Base-by-base conservation (phyloP, 2,797 vertebrate genomes). In the Poeciliopsis turneri region DNA sequence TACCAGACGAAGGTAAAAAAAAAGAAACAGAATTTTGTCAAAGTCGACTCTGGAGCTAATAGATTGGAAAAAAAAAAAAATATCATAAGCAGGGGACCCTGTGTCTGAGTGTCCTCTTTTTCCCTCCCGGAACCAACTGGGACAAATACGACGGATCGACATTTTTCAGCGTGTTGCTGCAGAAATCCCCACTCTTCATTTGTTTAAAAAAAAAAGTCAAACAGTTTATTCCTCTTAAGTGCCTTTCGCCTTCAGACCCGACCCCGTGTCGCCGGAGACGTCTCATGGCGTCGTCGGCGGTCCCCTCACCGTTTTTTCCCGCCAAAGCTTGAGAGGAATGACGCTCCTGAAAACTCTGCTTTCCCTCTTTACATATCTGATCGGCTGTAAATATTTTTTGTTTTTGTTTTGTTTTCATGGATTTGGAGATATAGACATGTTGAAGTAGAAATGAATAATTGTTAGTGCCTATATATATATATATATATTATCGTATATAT, bases 191-290 rank as follows among this genome's bases (percentile, higher is more conserved):
- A 20, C 76, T 64, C 15, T 77, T 85, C 84, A 83, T 86, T 84
- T 92, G 76, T 90, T 1, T 12, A 43, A 43, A 46, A 45, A 43
- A 11, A 43, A 51, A 20, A 23, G 20, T 7, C 7, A 88, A 84
- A 86, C 83, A 83, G 81, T 88, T 95, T 92, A 94, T 95, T 96
- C 94, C 95, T 95, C 95, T 95, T 94, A 94, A 96, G 95, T 96
- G 96, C 96, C 95, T 95, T 95, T 85, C 84, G 85, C 64, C 64
- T 68, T 13, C 64, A 68, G 64, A 41, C 64, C 64, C 39, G 64
- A 39, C 41, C 64, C 36, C 23, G 78, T 85, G 61, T 90, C 80
- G 75, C 57, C 86, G 57, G 49, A 78, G 79, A 69, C 74, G 76
- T 74, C 74, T 74, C 74, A 25, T 46, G 23, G 43, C 12, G 20